Evolutionary conservation across 2,888 invertebrate species (phyloP).

Genomic region (Dascillus cervinus): DNA sequence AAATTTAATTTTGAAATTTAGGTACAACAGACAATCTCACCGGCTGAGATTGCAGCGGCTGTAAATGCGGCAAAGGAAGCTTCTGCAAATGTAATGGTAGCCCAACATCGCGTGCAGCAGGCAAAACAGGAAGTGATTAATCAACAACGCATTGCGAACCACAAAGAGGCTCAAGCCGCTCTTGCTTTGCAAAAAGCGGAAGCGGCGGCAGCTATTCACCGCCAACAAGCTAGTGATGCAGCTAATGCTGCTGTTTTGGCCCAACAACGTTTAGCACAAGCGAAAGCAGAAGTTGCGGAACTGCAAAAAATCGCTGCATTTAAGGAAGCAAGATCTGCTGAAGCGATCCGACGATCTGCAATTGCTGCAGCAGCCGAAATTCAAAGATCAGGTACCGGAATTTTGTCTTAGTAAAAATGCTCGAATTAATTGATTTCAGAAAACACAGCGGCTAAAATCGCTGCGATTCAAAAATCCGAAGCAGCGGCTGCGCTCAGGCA

Average conservation of each 20-base stretch:
- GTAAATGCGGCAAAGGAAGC: conserved; percentile 70
- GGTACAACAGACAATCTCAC: conserved; percentile 44
- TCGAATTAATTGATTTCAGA: conserved; percentile 33
- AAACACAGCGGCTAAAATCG: conserved; percentile 52
- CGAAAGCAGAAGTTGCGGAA: conserved; percentile 62
- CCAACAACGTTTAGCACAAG: conserved; percentile 61
- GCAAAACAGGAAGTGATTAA: conserved; percentile 64
- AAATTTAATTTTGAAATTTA: no score
- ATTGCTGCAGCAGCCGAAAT: conserved; percentile 63
- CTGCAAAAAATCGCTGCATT: conserved; percentile 66
- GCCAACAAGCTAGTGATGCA: conserved; percentile 59
- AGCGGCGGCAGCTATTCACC: conserved; percentile 58
- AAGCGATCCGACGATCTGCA: conserved; percentile 62
- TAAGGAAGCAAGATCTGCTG: conserved; percentile 65
- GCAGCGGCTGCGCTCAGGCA: conserved; percentile 50
- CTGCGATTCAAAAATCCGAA: conserved; percentile 54
- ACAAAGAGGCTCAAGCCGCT: conserved; percentile 65
- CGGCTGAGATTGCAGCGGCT: conserved; percentile 62
- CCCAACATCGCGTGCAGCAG: conserved; percentile 65
- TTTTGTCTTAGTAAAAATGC: neutral
- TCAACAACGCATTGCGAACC: conserved; percentile 64
- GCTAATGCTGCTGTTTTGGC: conserved; percentile 59
- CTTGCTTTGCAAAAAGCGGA: conserved; percentile 46
- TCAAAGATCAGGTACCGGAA: conserved; percentile 50
- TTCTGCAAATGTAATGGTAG: conserved; percentile 59